These are phyloP conservation scores for Melanostoma scalare DNA, from an alignment of 2,888 invertebrate species.

Conservation along the genomic window DNA sequence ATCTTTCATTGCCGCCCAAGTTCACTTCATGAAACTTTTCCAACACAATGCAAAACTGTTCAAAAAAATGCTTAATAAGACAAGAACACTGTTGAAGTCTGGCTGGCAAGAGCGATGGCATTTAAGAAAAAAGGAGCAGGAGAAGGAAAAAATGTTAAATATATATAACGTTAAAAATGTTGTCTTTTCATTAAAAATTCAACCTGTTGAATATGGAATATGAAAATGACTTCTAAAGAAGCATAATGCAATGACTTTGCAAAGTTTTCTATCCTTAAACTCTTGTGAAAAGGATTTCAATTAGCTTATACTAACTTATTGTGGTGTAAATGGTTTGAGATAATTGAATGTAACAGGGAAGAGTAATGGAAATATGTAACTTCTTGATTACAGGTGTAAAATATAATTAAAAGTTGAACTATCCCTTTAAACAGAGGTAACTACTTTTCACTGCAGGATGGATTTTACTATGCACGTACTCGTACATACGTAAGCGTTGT, in stretches of 20 bases:
- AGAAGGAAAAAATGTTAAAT: constrained; percentile 16
- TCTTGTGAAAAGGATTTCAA: constrained; percentile 39
- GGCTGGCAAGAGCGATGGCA: neutral
- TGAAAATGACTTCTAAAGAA: constrained; percentile 9
- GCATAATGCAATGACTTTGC: too few relatives aligned
- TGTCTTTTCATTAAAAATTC: constrained; percentile 69
- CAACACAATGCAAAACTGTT: constrained; percentile 6
- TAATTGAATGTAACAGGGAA: constrained; percentile 9
- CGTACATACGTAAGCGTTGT: too few relatives aligned
- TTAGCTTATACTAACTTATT: constrained; percentile 32
- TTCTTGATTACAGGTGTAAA: constrained; percentile 22
- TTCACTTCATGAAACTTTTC: constrained; percentile 41
- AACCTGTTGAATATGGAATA: constrained; percentile 69
- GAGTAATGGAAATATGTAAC: constrained; percentile 34
- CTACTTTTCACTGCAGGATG: too few relatives aligned
- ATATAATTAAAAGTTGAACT: constrained; percentile 28
- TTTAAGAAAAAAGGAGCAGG: neutral
- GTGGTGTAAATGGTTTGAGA: constrained; percentile 10
- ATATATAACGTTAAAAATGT: constrained; percentile 61
- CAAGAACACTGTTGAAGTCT: neutral
- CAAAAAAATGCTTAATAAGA: constrained; percentile 30
- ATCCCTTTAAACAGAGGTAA: neutral
- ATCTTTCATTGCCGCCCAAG: constrained; percentile 5
- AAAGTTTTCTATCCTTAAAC: neutral
- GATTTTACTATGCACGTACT: too few relatives aligned